A percentile compares a stretch with the other conserved stretches of the same genome.
phyloP scores from a whole-genome alignment of 2,888 invertebrate genomes.

The Sphinx pinastri region DNA sequence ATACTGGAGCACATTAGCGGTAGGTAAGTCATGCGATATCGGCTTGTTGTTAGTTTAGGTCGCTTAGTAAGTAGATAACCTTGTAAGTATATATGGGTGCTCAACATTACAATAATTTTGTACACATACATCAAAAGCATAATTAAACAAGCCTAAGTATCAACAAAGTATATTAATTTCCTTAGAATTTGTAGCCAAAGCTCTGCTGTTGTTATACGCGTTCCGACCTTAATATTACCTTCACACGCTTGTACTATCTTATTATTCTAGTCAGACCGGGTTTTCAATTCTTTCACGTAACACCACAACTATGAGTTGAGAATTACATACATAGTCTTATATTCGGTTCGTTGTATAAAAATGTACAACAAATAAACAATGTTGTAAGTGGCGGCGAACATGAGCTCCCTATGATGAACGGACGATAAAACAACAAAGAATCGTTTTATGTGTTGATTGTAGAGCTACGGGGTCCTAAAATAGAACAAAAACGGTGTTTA shows the following conservation, averaged over 20 bases:
- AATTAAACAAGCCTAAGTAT: not conserved
- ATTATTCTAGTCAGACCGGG: slow-evolving; percentile 17
- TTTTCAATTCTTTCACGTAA: slow-evolving; percentile 19
- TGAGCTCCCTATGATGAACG: slow-evolving; percentile 40
- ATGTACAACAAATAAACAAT: slow-evolving; percentile 31
- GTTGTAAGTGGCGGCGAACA: slow-evolving; percentile 29
- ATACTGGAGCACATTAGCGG: not conserved
- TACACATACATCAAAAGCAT: slow-evolving; percentile 11
- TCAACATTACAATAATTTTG: slow-evolving; percentile 35
- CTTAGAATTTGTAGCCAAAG: not conserved
- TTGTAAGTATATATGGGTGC: slow-evolving; percentile 36
- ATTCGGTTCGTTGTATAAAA: slow-evolving; percentile 22
- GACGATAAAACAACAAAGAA: slow-evolving; percentile 47
- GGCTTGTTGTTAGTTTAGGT: slow-evolving; percentile 19
- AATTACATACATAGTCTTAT: slow-evolving; percentile 3
- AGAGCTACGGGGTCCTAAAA: slow-evolving; percentile 49
- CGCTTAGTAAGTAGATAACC: slow-evolving; percentile 35
- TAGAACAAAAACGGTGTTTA: slow-evolving; percentile 54
- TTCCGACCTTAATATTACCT: slow-evolving; percentile 15
- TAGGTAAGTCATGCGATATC: slow-evolving; percentile 26
- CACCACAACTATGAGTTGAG: not conserved
- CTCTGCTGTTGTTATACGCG: not conserved
- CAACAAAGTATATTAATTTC: slow-evolving; percentile 2
- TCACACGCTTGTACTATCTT: slow-evolving; percentile 15
- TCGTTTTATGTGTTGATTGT: slow-evolving; percentile 46